Conservation (phyloP, 2,797 vertebrate species). For the Rhadinocentrus ornatus region DNA sequence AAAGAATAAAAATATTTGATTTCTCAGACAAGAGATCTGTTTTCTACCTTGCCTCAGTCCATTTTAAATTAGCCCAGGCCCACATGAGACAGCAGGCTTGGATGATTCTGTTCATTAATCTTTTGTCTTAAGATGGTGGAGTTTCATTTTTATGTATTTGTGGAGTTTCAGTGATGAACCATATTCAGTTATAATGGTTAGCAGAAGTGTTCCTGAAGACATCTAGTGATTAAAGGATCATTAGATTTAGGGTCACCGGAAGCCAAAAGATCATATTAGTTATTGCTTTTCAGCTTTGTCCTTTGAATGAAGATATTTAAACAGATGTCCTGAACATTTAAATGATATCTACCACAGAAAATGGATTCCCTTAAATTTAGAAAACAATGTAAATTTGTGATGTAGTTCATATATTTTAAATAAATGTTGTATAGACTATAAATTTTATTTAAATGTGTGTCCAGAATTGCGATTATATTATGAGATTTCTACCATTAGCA, state of each 20-base stretch:
- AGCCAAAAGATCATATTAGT: neutral
- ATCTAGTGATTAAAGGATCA: neutral
- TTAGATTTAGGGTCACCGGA: neutral
- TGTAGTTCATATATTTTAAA: neutral
- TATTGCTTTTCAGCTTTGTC: too few species aligned
- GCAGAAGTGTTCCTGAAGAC: neutral
- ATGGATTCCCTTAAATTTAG: neutral
- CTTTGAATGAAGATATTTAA: neutral
- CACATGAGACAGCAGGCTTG: neutral
- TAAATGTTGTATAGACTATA: neutral
- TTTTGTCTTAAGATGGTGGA: neutral
- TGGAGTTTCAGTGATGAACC: neutral
- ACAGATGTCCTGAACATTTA: neutral
- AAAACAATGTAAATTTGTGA: neutral
- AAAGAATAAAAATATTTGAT: neutral
- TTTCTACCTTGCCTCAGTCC: neutral
- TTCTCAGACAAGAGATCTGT: neutral
- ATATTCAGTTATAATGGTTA: neutral
- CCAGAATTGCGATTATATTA: conserved; percentile 15
- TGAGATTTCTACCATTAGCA: conserved; percentile 90
- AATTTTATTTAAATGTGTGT: conserved; percentile 11
- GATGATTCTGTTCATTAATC: neutral
- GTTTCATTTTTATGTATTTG: neutral
- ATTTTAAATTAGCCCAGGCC: neutral
- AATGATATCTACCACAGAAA: neutral